Base-by-base conservation (phyloP, 2,888 invertebrate species). In the Andrena praecox region DNA sequence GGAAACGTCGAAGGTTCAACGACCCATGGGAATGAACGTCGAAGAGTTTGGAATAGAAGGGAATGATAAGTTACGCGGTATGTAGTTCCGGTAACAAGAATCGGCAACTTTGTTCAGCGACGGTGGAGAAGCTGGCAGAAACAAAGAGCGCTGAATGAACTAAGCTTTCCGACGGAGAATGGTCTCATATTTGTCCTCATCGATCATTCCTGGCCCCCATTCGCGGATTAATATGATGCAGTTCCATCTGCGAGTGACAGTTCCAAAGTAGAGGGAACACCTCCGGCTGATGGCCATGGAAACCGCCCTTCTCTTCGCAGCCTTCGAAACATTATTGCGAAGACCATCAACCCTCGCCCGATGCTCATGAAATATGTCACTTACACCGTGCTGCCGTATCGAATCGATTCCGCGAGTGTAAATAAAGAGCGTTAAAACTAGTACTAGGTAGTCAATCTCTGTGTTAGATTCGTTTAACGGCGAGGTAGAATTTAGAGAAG, bases 181-280 rank as follows among this genome's bases (percentile, higher is more conserved):
- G 12, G 54, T 64, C 68, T 67, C 70, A 78, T 87, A 84, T 85
- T 81, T 83, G 83, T 85, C 81, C 78, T 77, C 87, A 85, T 87
- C 86, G 84, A 84, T 85, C 77, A 86, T 81, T 48, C 72, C 50
- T 68, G 48, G 54, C 29, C 71, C 60, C 60, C 12, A 27, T 20
- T 27, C 63, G 42, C 54, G 77, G 64, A 87, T 87, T 85, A 84
- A 87, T 87, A 82, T 67, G 77, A 78, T 84, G 77, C 87, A 73
- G 80, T 80, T 74, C 77, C 71, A 72, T 74, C 86, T 87, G 86
- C 78, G 66, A 63, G 77, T 75, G 87, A 86, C 87, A 87, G 87
- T 80, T 82, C 52, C 60, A 64, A 77, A 80, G 85, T 77, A 78
- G 66, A 68, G 84, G 77, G 72, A 66, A 48, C 75, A 82, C 63